These are phyloP conservation scores for Enteromius afrohamiltoni DNA, from an alignment of 2,797 vertebrate species.

Conservation along the genomic window DNA sequence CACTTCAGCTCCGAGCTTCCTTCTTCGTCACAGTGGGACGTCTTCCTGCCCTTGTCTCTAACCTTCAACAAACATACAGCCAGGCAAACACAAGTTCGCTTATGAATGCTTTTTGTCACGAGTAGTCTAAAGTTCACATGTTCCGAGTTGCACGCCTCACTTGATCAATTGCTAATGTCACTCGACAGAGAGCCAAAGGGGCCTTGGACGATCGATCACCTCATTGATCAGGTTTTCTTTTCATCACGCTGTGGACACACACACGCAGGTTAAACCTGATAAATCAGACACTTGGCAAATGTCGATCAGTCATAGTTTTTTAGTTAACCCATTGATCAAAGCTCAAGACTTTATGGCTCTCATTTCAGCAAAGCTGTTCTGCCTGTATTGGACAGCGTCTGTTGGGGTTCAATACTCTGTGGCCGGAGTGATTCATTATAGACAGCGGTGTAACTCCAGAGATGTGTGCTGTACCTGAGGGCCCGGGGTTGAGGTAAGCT, in stretches of 20 bases:
- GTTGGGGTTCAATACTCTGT: slow-evolving; percentile 34
- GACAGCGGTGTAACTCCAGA: slow-evolving; percentile 17
- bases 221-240: slow-evolving; percentile 70
- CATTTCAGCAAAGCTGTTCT: slow-evolving; percentile 39
- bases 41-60: slow-evolving; percentile 53
- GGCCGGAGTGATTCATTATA: slow-evolving; percentile 25
- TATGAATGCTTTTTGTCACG: slow-evolving; percentile 27
- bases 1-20: slow-evolving; percentile 50
- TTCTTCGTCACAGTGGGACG: slow-evolving; percentile 28
- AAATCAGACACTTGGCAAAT: slow-evolving; percentile 68
- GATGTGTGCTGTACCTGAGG: slow-evolving; percentile 6
- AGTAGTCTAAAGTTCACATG: slow-evolving; percentile 49
- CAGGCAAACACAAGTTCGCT: slow-evolving; percentile 21
- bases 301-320: slow-evolving; percentile 67
- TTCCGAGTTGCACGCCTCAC: slow-evolving; percentile 63
- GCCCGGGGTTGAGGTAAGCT: slow-evolving; percentile 13
- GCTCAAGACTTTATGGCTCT: slow-evolving; percentile 44
- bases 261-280: slow-evolving; percentile 64
- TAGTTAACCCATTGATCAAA: slow-evolving; percentile 57
- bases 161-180: slow-evolving; percentile 70
- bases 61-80: slow-evolving; percentile 59
- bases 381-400: slow-evolving; percentile 9
- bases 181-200: slow-evolving; percentile 60
- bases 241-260: slow-evolving; percentile 46
- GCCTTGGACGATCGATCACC: slow-evolving; percentile 69